These are phyloP conservation scores for Branchinecta lindahli DNA, from an alignment of 1,140 invertebrate species.

Conservation along the genomic window DNA sequence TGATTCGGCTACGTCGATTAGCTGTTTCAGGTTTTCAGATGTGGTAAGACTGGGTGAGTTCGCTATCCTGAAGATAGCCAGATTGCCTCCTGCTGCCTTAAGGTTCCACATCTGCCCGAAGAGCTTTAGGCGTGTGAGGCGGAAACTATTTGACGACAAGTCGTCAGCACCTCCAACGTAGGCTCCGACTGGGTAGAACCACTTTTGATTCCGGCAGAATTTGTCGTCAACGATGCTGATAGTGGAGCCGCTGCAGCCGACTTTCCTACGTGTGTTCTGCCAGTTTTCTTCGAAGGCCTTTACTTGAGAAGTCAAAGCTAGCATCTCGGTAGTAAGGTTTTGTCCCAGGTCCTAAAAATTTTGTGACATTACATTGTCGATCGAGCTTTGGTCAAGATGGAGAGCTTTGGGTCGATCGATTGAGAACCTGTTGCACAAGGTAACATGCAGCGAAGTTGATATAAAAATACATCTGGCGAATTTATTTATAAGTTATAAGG, in stretches of 20 bases:
- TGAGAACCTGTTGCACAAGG: no score
- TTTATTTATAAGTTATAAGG: no score
- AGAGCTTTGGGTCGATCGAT: no score
- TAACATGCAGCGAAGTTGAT: no score
- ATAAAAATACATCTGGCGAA: no score
- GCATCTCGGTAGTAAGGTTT: neutral
- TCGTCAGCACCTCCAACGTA: neutral
- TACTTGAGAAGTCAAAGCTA: neutral
- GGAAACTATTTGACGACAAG: neutral
- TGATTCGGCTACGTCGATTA: neutral
- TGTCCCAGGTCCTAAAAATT: neutral
- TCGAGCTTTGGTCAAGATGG: no score
- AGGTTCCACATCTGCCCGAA: neutral
- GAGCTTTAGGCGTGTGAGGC: neutral
- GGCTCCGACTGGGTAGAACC: neutral
- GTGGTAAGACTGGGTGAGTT: neutral
- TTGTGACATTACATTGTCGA: no score
- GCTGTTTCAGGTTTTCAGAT: neutral
- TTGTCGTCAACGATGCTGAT: neutral
- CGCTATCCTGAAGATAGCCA: neutral
- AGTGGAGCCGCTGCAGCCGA: neutral
- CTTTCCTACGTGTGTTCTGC: neutral
- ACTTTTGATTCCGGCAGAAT: neutral
- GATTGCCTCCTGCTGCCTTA: neutral
- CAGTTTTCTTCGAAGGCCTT: neutral